Conservation (phyloP, 2,888 invertebrate genomes). For the Nudaria mundana region DNA sequence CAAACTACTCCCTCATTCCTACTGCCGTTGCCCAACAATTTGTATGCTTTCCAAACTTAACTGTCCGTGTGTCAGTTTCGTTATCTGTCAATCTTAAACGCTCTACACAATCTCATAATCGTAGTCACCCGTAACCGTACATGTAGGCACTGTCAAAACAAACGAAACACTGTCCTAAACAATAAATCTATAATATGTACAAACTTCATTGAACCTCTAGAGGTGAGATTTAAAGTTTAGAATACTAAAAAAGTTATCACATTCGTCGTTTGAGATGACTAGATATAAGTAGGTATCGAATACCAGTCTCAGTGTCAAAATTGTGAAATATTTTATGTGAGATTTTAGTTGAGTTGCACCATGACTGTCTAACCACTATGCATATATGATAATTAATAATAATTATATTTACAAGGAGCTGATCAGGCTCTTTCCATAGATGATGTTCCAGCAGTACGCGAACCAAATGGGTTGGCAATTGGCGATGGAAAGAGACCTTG, state of each 20-base stretch:
- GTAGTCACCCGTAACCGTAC: conserved; percentile 71
- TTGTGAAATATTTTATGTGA: no score
- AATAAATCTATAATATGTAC: conserved; percentile 41
- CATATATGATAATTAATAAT: no score
- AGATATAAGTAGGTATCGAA: conserved; percentile 48
- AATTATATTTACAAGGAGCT: no score
- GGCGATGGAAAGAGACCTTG: no score
- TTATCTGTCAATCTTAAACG: conserved; percentile 74
- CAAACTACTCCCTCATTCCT: no score
- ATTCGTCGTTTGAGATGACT: conserved; percentile 52
- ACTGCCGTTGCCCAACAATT: not conserved
- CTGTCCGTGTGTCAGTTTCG: conserved; percentile 39
- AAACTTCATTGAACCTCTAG: conserved; percentile 35
- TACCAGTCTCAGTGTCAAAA: conserved; percentile 68
- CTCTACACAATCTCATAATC: conserved; percentile 70
- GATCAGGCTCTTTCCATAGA: no score
- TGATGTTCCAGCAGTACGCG: no score
- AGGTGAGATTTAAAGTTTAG: conserved; percentile 29
- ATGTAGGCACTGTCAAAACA: conserved; percentile 78
- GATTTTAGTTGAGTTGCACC: no score
- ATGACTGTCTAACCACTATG: no score
- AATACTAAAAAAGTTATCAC: conserved; percentile 34
- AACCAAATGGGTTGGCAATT: no score
- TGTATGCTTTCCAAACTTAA: conserved; percentile 1
- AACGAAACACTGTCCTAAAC: conserved; percentile 54